Evolutionary conservation across 1,140 invertebrate genomes (phyloP).

Genomic region (Drosophila littoralis): DNA sequence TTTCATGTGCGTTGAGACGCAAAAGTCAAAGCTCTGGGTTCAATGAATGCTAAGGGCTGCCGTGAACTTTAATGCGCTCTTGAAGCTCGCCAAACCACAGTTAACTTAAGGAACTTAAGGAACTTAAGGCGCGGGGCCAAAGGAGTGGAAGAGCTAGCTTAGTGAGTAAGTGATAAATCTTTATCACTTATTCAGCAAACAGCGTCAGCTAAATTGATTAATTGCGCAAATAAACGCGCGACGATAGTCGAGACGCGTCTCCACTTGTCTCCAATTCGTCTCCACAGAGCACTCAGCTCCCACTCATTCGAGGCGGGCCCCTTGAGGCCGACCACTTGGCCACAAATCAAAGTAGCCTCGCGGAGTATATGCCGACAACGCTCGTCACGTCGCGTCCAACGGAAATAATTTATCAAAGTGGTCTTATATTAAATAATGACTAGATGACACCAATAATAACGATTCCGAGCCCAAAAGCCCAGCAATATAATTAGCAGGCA

Average conservation of each 20-base stretch:
- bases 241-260: slow-evolving; percentile 23
- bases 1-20: slow-evolving; percentile 74
- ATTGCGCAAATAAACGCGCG: slow-evolving; percentile 77
- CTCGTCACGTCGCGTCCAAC: slow-evolving; percentile 72
- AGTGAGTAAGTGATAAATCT: slow-evolving; percentile 70
- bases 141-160: slow-evolving; percentile 6
- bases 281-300: slow-evolving; percentile 10
- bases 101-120: no score
- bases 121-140: background rate
- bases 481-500: slow-evolving; percentile 56
- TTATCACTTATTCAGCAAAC: slow-evolving; percentile 74
- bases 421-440: slow-evolving; percentile 75
- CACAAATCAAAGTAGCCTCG: slow-evolving; percentile 64
- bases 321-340: slow-evolving; percentile 24
- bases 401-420: slow-evolving; percentile 81
- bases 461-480: slow-evolving; percentile 19
- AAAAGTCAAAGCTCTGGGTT: slow-evolving; percentile 78
- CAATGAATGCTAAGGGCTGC: slow-evolving; percentile 66
- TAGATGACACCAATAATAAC: slow-evolving; percentile 62
- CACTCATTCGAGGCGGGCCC: background rate
- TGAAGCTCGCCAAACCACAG: slow-evolving; percentile 10
- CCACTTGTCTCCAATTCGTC: slow-evolving; percentile 23
- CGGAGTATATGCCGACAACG: slow-evolving; percentile 48
- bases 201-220: slow-evolving; percentile 72
- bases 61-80: slow-evolving; percentile 53